These are phyloP conservation scores for Drosophila picticornis DNA, from an alignment of 2,888 invertebrate genomes.

Conservation along the genomic window DNA sequence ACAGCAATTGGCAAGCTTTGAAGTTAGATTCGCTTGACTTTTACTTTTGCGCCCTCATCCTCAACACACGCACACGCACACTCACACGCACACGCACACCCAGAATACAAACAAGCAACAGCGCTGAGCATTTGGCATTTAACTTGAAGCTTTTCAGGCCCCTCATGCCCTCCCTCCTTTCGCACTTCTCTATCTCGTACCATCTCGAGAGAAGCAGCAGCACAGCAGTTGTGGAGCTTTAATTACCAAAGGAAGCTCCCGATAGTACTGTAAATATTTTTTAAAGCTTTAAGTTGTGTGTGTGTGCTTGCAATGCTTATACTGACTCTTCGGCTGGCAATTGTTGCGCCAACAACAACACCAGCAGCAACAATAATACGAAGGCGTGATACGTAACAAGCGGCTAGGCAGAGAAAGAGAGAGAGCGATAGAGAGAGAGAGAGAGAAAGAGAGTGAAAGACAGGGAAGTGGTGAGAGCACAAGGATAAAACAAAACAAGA, in stretches of 20 bases:
- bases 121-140: conserved; percentile 45
- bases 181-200: not conserved
- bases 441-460: not conserved
- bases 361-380: conserved; percentile 35
- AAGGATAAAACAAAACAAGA: conserved; percentile 9
- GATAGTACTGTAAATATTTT: conserved; percentile 34
- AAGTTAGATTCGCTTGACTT: conserved; percentile 56
- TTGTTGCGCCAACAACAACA: conserved; percentile 60
- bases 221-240: conserved; percentile 40
- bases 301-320: conserved; percentile 2
- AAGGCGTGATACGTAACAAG: conserved; percentile 50
- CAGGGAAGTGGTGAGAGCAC: conserved; percentile 1
- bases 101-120: conserved; percentile 45
- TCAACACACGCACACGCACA: conserved; percentile 9
- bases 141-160: conserved; percentile 49
- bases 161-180: not conserved
- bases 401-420: not conserved
- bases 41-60: conserved; percentile 33
- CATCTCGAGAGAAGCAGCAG: conserved; percentile 8
- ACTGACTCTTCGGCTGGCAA: conserved; percentile 53
- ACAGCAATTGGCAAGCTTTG: conserved; percentile 49
- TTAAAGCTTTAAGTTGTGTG: conserved; percentile 50
- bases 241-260: conserved; percentile 44
- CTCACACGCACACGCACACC: conserved; percentile 19
- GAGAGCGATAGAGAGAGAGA: not conserved